Base-by-base conservation (phyloP, 2,797 vertebrate species). In the Melanotaenia nigrans region DNA sequence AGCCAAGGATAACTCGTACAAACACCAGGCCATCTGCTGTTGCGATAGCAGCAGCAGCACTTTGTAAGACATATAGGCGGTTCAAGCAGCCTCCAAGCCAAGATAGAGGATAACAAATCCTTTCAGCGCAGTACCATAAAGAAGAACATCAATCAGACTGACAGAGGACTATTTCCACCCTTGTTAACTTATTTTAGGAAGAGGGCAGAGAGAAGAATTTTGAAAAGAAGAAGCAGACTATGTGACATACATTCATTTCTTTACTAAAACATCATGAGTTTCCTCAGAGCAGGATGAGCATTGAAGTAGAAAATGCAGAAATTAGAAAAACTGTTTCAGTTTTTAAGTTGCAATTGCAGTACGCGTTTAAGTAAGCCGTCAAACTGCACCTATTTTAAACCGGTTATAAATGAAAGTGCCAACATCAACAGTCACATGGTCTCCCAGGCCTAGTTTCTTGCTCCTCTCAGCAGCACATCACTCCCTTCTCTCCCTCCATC, bases 131-230 rank as follows among this genome's bases (percentile, higher is more conserved):
- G 66, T n/a, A 70, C 35, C 79, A 70, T 61, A 86, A 86, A 77
- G 69, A 73, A 67, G 73, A 78, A 67, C 90, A 91, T 93, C 86
- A 78, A 84, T 91, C 90, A 88, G 49, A 2, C 53, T 62, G 74
- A 85, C 79, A 49, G 71, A 82, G 61, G 69, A 79, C 83, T 71
- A 82, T 85, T 89, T 87, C 74, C 70, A 70, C 79, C 62, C 81
- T 73, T 77, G 84, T 89, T 90, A 84, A 84, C 82, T 82, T 84
- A 82, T 85, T 90, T 86, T 81, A 82, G 71, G 68, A 60, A 59
- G 38, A 53, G 66, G 65, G 81, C 72, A 73, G 57, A 64, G 61
- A 53, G 60, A 74, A 69, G 69, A 61, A 69, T 67, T 77, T 73
- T 61, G 61, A 20, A 63, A 36, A 51, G 61, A 78, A 51, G 56